Percentiles rank a stretch among this genome's conserved stretches.
Evolutionary conservation across 2,113 vertebrate genomes (phyloP).

Genomic region (Oryzias curvinotus): DNA sequence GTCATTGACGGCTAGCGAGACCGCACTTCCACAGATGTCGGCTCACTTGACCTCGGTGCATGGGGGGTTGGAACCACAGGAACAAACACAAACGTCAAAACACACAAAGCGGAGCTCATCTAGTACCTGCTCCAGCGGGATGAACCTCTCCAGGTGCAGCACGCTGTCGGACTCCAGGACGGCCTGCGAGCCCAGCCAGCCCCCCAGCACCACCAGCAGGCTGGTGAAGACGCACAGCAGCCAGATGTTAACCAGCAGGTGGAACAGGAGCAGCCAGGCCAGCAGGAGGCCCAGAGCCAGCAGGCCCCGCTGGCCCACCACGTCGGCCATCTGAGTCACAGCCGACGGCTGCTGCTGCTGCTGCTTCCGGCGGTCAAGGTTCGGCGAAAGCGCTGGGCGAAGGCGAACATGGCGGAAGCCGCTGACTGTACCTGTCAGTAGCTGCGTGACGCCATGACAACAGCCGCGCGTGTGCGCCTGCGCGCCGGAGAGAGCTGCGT

Average conservation of each 20-base stretch:
- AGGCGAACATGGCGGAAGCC: too few species aligned
- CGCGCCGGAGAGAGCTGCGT: too few species aligned
- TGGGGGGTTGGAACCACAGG: background rate
- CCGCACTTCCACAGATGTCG: too few species aligned
- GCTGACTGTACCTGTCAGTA: too few species aligned
- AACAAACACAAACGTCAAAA: background rate
- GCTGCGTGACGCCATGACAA: too few species aligned
- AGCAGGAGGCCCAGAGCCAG: conserved; percentile 71
- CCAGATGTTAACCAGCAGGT: conserved; percentile 86
- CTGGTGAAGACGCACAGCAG: conserved; percentile 84
- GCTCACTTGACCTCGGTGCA: too few species aligned
- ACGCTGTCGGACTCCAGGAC: conserved; percentile 64
- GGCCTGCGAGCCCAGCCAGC: conserved; percentile 83
- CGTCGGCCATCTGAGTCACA: conserved; percentile 56
- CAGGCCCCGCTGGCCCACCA: conserved; percentile 73
- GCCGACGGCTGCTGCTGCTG: too few species aligned
- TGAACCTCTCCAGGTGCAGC: conserved; percentile 86
- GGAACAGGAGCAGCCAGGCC: conserved; percentile 84
- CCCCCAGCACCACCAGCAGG: conserved; percentile 80
- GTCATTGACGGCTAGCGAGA: too few species aligned
- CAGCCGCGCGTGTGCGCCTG: too few species aligned
- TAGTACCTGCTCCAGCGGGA: conserved; percentile 71
- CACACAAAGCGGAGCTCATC: background rate
- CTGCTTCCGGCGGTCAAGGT: too few species aligned
- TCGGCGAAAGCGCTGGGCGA: too few species aligned